A percentile compares a stretch with the other conserved stretches of the same genome.
Evolutionary conservation across 2,888 invertebrate species (phyloP).

Genomic region (Harpalus rubripes): DNA sequence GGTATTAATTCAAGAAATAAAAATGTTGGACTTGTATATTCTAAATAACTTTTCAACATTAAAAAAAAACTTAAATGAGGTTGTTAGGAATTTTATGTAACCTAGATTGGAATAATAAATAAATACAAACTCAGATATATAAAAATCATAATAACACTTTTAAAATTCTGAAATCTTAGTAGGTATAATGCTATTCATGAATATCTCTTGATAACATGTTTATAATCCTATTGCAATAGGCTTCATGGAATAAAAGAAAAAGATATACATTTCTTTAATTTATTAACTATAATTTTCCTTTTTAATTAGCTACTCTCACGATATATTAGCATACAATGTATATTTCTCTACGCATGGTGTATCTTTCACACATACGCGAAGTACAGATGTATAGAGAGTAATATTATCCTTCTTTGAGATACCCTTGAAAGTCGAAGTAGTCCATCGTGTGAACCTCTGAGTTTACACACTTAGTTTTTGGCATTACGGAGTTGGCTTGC

Average conservation of each 20-base stretch:
- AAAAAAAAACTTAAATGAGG: too few species aligned
- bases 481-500: slow-evolving; percentile 45
- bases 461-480: slow-evolving; percentile 57
- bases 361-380: not conserved
- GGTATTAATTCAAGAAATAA: too few species aligned
- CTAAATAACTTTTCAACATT: too few species aligned
- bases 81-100: too few species aligned
- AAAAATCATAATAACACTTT: too few species aligned
- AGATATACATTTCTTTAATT: not conserved
- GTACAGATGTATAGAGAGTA: not conserved
- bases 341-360: not conserved
- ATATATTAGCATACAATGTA: not conserved
- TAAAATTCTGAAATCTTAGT: too few species aligned
- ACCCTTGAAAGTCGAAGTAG: slow-evolving; percentile 43
- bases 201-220: too few species aligned
- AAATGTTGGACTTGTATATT: too few species aligned
- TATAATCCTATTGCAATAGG: too few species aligned
- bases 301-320: not conserved
- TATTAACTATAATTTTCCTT: not conserved
- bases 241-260: not conserved
- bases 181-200: too few species aligned
- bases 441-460: slow-evolving; percentile 41
- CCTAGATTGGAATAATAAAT: too few species aligned
- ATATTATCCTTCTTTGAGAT: slow-evolving; percentile 19
- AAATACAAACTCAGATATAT: too few species aligned